Evolutionary conservation across 2,113 vertebrate genomes (phyloP).

Genomic region (Amazona guildingii): DNA sequence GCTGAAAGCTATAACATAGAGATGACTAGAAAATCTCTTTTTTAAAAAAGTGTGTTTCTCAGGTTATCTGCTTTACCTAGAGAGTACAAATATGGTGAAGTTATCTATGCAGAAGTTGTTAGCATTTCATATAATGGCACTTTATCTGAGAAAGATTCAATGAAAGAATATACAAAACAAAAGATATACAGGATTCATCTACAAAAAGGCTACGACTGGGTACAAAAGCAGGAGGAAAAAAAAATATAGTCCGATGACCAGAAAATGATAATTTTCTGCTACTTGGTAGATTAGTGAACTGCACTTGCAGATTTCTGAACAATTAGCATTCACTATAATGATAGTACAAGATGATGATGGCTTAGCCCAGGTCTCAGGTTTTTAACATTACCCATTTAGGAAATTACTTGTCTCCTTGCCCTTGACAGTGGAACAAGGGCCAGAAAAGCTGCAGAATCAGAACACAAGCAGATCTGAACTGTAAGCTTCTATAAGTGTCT

Average conservation of each 20-base stretch:
- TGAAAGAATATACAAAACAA: background rate
- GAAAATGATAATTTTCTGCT: background rate
- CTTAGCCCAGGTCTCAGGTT: background rate
- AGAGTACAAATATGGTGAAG: background rate
- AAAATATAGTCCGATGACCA: background rate
- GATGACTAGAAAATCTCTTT: background rate
- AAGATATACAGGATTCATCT: background rate
- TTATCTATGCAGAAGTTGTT: background rate
- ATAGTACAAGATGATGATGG: background rate
- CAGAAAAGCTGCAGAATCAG: slow-evolving; percentile 1
- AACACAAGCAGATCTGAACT: background rate
- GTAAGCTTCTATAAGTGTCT: background rate
- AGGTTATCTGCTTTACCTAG: background rate
- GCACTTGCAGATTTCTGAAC: background rate
- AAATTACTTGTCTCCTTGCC: slow-evolving; percentile 9
- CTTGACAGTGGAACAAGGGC: background rate
- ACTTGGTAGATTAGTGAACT: background rate
- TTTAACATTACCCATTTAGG: background rate
- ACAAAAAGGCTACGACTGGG: background rate
- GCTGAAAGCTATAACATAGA: background rate
- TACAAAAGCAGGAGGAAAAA: background rate
- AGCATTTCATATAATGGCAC: background rate
- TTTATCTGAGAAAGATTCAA: background rate
- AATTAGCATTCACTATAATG: background rate
- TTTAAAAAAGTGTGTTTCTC: background rate